Conservation (phyloP, 2,888 invertebrate genomes). For the Lithosia quadra region DNA sequence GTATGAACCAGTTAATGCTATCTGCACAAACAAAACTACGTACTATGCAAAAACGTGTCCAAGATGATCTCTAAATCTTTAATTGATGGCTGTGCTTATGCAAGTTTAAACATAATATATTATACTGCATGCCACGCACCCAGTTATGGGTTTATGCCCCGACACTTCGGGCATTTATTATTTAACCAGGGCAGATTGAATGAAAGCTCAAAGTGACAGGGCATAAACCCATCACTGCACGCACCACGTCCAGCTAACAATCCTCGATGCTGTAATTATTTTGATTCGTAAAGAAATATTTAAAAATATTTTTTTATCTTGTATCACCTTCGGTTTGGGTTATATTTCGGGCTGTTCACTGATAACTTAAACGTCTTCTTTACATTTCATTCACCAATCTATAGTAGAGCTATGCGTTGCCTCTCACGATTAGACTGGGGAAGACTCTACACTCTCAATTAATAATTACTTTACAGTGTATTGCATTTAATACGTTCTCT, state of each 20-base stretch:
- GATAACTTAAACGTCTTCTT: not conserved
- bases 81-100: too few relatives aligned
- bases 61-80: too few relatives aligned
- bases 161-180: too few relatives aligned
- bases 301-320: constrained; percentile 10
- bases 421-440: not conserved
- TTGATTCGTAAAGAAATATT: constrained; percentile 8
- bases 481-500: not conserved
- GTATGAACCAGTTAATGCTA: too few relatives aligned
- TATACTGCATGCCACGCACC: too few relatives aligned
- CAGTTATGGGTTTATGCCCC: too few relatives aligned
- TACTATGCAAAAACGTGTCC: too few relatives aligned
- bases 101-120: too few relatives aligned
- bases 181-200: too few relatives aligned
- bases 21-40: too few relatives aligned
- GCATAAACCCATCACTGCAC: too few relatives aligned
- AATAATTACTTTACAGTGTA: not conserved
- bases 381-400: not conserved
- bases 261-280: constrained; percentile 44
- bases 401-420: not conserved
- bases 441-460: not conserved
- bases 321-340: not conserved
- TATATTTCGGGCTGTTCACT: not conserved
- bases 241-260: constrained; percentile 8
- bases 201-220: too few relatives aligned